A percentile compares a stretch with the other conserved stretches of the same genome.
These are phyloP conservation scores for Glyphotaelius pellucidus DNA, from an alignment of 2,888 invertebrate genomes.

Conservation along the genomic window DNA sequence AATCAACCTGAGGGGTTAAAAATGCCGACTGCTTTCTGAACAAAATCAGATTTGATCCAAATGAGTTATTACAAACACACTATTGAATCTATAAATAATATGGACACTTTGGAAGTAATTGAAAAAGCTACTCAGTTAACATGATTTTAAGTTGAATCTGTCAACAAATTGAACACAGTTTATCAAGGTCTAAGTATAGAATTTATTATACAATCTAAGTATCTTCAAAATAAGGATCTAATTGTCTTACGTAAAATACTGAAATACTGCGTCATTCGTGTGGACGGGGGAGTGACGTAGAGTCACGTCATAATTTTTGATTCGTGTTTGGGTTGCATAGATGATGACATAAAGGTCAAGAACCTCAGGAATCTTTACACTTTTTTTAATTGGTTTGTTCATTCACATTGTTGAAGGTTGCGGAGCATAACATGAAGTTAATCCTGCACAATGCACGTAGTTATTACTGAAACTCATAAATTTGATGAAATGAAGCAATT, in stretches of 20 bases:
- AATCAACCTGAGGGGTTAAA: too few species aligned
- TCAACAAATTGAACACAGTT: too few species aligned
- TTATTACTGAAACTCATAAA: background rate
- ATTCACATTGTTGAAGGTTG: background rate
- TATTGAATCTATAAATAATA: background rate
- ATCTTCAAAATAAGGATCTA: too few species aligned
- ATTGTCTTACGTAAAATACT: background rate
- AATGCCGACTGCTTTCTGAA: too few species aligned
- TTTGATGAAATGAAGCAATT: background rate
- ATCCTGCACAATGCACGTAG: background rate
- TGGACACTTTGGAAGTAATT: background rate
- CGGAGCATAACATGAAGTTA: background rate
- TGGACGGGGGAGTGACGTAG: background rate
- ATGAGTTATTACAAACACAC: too few species aligned
- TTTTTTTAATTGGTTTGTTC: background rate
- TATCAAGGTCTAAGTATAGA: too few species aligned
- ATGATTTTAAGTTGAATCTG: too few species aligned
- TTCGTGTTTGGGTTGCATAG: background rate
- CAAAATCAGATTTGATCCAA: too few species aligned
- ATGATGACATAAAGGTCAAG: background rate
- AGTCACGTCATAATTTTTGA: background rate
- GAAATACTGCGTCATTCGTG: background rate
- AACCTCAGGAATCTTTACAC: background rate
- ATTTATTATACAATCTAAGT: too few species aligned
- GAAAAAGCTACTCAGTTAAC: background rate